Base-by-base conservation (phyloP, 2,888 invertebrate genomes). In the Spodoptera littoralis region DNA sequence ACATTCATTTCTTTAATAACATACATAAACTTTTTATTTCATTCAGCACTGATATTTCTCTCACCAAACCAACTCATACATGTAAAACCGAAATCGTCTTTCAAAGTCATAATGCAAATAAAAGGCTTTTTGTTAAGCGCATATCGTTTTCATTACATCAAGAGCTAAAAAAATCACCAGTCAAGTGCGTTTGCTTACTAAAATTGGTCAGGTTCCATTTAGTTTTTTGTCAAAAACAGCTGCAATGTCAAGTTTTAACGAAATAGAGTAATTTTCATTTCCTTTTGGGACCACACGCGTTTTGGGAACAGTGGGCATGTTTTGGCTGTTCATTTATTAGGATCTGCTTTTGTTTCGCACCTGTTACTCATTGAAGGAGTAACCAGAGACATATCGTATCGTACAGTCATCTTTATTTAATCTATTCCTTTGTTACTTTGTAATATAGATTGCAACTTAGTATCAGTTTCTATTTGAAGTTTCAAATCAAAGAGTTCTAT, bases 151-250 rank as follows among this genome's bases (percentile, higher is more conserved):
- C 62, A 74, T 72, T 69, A 51, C 50, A 65, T n/a, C 13, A 36
- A 18, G 48, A 69, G 48, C 11, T 56, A 69, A 77, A 61, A 70
- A 65, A 60, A 53, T 5, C 50, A 49, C 61, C 36, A 52, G 77
- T 73, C 75, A 77, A 77, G 77, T 63, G 65, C 46, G 75, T 65
- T 63, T 60, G 51, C 61, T 65, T 61, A 43, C 49, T 53, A 52
- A 60, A 60, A 50, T 58, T 53, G 60, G 57, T 57, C 30, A 70
- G 61, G 67, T 77, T 75, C 65, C 70, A 73, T 76, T 77, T 63
- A 55, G 72, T 77, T 36, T 77, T 77, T 77, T 73, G 50, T 48
- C 42, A 12, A 51, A 61, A 59, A 65, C 76, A 77, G 76, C 73
- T 78, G 76, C 70, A 46, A 44, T 67, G 62, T 49, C n/a, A 66